Percentiles rank a stretch among this genome's conserved stretches.
phyloP scores from a whole-genome alignment of 2,888 invertebrate species.

The Seladonia tumulorum region DNA sequence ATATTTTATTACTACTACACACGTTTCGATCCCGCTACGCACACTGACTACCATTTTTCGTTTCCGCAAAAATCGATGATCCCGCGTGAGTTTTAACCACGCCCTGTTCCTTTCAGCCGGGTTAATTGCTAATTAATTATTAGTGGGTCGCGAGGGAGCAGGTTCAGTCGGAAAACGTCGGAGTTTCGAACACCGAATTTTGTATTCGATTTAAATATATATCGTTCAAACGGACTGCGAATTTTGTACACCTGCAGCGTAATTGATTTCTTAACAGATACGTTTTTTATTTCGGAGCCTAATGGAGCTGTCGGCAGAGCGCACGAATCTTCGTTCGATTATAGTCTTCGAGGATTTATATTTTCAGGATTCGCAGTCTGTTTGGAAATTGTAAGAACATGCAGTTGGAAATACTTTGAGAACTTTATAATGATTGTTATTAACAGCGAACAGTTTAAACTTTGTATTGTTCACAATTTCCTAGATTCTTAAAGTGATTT shows the following conservation, averaged over 20 bases:
- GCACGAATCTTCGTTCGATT: background rate
- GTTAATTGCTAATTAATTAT: background rate
- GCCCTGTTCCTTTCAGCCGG: background rate
- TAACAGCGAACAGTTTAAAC: too few relatives aligned
- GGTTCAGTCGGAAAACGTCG: background rate
- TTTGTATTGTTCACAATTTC: too few relatives aligned
- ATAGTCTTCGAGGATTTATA: background rate
- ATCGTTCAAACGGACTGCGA: background rate
- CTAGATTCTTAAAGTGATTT: too few relatives aligned
- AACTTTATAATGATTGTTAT: background rate
- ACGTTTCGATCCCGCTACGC: conserved; percentile 21
- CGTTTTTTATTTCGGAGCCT: background rate
- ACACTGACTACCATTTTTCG: background rate
- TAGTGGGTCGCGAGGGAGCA: background rate
- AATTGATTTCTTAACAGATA: background rate
- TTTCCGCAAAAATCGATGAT: background rate
- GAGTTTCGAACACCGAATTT: background rate
- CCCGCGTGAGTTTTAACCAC: background rate
- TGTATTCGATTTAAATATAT: background rate
- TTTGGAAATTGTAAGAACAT: background rate
- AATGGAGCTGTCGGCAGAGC: background rate
- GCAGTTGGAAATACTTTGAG: background rate
- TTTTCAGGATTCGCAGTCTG: background rate
- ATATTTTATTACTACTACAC: conserved; percentile 11
- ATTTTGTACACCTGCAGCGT: background rate